These are phyloP conservation scores for Xiphorhynchus elegans DNA, from an alignment of 2,113 vertebrate species.

Conservation along the genomic window DNA sequence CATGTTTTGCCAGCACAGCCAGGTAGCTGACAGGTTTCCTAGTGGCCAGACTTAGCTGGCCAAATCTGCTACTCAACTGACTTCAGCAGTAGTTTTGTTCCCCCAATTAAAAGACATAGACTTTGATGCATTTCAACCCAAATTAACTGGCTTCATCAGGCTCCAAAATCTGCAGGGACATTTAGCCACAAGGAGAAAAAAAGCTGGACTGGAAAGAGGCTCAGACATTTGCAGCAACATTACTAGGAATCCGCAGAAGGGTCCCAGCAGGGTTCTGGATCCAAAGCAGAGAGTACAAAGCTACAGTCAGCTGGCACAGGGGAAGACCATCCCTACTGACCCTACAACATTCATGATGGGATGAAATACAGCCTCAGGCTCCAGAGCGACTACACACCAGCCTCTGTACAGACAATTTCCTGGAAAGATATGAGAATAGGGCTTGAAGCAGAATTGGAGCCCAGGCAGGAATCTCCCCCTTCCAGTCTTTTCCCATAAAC, in stretches of 20 bases:
- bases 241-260: background rate
- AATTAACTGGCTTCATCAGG: background rate
- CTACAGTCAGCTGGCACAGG: background rate
- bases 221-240: fast-evolving
- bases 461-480: background rate
- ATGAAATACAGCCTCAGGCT: background rate
- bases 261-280: background rate
- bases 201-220: background rate
- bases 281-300: background rate
- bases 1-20: background rate
- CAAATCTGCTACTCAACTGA: background rate
- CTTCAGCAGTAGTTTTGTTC: background rate
- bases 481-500: background rate
- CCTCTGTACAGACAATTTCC: background rate
- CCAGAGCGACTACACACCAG: background rate
- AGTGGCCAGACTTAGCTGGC: background rate
- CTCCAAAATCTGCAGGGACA: background rate
- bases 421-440: background rate
- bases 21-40: background rate
- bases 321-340: background rate
- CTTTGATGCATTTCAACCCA: background rate
- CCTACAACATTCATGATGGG: background rate
- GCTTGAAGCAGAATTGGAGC: background rate
- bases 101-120: background rate
- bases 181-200: background rate